These are phyloP conservation scores for Liopterus haemorrhoidalis DNA, from an alignment of 2,888 invertebrate genomes.

Conservation along the genomic window DNA sequence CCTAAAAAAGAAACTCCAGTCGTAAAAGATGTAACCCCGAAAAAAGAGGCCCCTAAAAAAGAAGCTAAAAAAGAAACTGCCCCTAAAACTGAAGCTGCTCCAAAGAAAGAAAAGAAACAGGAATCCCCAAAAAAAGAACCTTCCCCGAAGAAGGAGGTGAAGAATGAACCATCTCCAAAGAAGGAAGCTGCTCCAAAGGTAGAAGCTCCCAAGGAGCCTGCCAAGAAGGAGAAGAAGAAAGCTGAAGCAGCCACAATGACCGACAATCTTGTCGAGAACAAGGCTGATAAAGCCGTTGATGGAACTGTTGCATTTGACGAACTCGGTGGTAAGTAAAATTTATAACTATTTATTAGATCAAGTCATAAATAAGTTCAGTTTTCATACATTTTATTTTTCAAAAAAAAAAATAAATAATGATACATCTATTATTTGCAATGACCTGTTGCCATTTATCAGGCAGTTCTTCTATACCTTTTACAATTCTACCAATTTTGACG, in stretches of 20 bases:
- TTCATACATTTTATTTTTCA: no score
- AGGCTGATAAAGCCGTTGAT: constrained; percentile 27
- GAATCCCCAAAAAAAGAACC: constrained; percentile 44
- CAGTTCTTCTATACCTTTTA: no score
- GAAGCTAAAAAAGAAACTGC: constrained; percentile 9
- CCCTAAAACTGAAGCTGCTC: constrained; percentile 3
- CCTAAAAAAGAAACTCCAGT: constrained; percentile 19
- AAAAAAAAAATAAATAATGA: no score
- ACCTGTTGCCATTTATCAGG: no score
- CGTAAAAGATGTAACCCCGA: constrained; percentile 3
- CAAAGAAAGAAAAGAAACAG: constrained; percentile 11
- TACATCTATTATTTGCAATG: no score
- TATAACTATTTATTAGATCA: no score
- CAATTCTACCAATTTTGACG: no score
- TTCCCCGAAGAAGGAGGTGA: constrained; percentile 48
- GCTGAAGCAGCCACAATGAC: constrained; percentile 20
- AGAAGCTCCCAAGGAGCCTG: constrained; percentile 28
- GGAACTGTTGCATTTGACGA: constrained; percentile 52
- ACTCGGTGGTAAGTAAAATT: constrained; percentile 52
- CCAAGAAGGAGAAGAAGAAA: constrained; percentile 31
- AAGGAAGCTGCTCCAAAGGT: constrained; percentile 34
- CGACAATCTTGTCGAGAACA: constrained; percentile 18
- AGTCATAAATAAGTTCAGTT: no score
- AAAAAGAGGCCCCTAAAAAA: constrained; percentile 12
- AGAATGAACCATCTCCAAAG: constrained; percentile 25